Percentiles rank a stretch among this genome's conserved stretches.
These are phyloP conservation scores for Pogona vitticeps DNA, from an alignment of 2,113 vertebrate species.

Conservation along the genomic window DNA sequence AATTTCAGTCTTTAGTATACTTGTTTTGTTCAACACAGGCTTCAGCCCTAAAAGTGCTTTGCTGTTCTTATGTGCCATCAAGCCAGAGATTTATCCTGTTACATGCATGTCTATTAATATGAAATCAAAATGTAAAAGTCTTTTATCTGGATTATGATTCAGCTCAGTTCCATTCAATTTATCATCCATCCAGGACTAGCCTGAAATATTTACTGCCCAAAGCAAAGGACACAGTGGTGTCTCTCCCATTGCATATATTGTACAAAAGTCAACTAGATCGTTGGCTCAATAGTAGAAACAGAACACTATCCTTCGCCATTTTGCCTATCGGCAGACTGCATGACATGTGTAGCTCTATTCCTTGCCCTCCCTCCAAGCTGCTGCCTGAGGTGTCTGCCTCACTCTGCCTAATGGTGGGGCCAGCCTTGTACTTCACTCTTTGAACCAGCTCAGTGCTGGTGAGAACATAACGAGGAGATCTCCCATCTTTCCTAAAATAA, in stretches of 20 bases:
- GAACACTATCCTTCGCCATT: neutral
- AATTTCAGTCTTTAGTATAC: accelerated
- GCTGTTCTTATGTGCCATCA: neutral
- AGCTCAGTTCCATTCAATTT: no score
- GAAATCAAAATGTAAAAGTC: neutral
- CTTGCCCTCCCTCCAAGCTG: neutral
- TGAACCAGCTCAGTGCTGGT: neutral
- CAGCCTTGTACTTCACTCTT: neutral
- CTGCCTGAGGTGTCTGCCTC: neutral
- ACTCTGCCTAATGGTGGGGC: neutral
- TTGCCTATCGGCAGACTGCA: neutral
- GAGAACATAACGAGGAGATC: neutral
- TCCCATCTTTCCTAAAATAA: neutral
- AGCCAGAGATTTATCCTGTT: no score
- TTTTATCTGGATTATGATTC: neutral
- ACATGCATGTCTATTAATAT: neutral
- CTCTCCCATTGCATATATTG: neutral
- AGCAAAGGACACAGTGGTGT: neutral
- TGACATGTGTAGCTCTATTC: neutral
- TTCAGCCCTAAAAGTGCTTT: no score
- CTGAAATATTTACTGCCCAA: neutral
- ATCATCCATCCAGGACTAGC: neutral
- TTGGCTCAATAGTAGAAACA: neutral
- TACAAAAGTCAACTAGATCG: neutral
- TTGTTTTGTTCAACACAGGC: no score